Conservation (phyloP, 2,797 vertebrate genomes). For the Scyliorhinus canicula region DNA sequence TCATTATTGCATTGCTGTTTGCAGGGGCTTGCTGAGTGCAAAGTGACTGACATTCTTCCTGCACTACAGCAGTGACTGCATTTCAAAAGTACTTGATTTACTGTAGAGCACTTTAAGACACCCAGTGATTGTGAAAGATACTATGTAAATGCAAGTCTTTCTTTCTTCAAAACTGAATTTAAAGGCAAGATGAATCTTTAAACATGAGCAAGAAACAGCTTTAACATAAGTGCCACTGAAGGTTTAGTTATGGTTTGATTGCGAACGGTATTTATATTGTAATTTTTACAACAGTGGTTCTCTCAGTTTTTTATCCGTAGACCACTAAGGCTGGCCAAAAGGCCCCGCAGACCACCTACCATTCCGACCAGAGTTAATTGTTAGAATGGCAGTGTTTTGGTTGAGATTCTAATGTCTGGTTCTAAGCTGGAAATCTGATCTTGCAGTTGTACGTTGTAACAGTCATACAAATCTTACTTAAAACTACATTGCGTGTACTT, state of each 20-base stretch:
- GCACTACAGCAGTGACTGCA: not conserved
- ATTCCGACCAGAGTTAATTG: no score
- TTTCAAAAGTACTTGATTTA: not conserved
- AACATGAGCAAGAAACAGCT: not conserved
- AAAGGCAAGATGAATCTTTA: not conserved
- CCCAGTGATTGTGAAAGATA: not conserved
- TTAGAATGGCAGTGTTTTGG: no score
- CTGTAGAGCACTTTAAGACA: not conserved
- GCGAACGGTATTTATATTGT: not conserved
- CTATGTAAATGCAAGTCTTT: not conserved
- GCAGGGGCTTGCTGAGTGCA: not conserved
- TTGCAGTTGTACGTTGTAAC: no score
- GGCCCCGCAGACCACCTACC: no score
- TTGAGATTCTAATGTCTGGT: no score
- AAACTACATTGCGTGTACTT: not conserved
- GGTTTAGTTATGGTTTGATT: not conserved
- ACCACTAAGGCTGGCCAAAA: not conserved
- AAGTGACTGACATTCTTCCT: not conserved
- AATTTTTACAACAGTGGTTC: not conserved
- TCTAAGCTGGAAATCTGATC: no score
- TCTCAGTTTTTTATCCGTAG: not conserved
- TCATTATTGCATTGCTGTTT: not conserved
- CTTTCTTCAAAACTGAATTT: not conserved
- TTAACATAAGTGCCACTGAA: not conserved
- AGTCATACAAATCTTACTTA: no score